phyloP scores from a whole-genome alignment of 1,140 invertebrate species.

The Popillia japonica region DNA sequence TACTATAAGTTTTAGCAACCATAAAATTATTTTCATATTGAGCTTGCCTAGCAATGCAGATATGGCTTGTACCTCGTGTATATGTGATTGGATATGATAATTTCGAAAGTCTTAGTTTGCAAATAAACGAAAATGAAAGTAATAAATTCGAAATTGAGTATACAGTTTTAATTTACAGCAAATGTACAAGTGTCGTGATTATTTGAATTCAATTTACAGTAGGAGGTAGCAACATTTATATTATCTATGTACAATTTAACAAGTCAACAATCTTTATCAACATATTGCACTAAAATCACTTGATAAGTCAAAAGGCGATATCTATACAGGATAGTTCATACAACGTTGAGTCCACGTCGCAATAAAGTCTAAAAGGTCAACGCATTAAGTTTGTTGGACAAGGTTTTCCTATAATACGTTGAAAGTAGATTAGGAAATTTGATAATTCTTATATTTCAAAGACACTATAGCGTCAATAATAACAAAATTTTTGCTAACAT shows the following conservation, averaged over 20 bases:
- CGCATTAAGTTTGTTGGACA: too few species aligned
- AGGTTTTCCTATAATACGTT: too few species aligned
- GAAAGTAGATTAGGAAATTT: too few species aligned
- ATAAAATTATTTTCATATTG: conserved; percentile 15
- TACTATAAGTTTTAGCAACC: neutral
- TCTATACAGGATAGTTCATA: neutral
- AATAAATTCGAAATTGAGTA: conserved; percentile 9
- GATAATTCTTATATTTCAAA: too few species aligned
- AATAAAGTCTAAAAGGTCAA: too few species aligned
- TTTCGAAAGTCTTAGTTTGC: neutral
- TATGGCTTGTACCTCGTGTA: neutral
- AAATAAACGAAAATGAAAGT: neutral
- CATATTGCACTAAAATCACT: conserved; percentile 47
- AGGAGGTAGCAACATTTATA: conserved; percentile 43
- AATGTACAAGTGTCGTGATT: conserved; percentile 26
- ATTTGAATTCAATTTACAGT: conserved; percentile 30
- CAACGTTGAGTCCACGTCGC: neutral
- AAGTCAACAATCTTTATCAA: conserved; percentile 38
- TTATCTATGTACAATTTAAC: conserved; percentile 36
- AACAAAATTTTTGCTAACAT: too few species aligned
- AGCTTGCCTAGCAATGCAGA: neutral
- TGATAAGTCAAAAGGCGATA: neutral
- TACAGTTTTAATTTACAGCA: conserved; percentile 25
- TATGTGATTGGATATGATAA: neutral
- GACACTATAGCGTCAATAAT: too few species aligned